phyloP scores from a whole-genome alignment of 37 sponge, comb jelly and placozoan species.

The Mnemiopsis leidyi region DNA sequence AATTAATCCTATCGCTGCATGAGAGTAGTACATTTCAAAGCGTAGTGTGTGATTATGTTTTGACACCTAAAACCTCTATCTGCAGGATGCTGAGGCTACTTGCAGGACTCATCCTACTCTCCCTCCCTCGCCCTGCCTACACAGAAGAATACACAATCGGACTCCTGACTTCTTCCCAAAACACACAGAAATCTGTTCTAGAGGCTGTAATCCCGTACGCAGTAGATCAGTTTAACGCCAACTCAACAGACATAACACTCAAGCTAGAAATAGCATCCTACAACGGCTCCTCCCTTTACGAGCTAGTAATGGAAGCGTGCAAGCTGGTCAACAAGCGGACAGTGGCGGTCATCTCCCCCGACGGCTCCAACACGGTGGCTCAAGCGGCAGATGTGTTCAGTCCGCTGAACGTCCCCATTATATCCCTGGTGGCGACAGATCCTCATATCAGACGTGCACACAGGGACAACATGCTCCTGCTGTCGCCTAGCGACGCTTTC shows the following conservation, averaged over 20 bases:
- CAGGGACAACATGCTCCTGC: slow-evolving; percentile 39
- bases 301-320: neutral
- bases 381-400: neutral
- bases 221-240: neutral
- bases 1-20: no score
- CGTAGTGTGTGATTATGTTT: no score
- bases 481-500: slow-evolving; percentile 21
- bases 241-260: slow-evolving; percentile 4
- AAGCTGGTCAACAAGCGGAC: neutral
- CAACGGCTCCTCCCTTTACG: neutral
- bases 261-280: neutral
- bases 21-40: no score
- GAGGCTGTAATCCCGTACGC: neutral
- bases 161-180: slow-evolving; percentile 10
- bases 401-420: slow-evolving; percentile 6
- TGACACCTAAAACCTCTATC: no score
- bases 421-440: slow-evolving; percentile 36
- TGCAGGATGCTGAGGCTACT: neutral
- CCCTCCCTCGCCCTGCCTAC: neutral
- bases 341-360: slow-evolving; percentile 41
- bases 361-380: slow-evolving; percentile 24
- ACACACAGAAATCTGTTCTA: neutral
- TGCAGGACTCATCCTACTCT: neutral
- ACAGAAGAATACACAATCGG: neutral
- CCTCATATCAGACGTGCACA: slow-evolving; percentile 11